A percentile compares a stretch with the other conserved stretches of the same genome.
Conservation (phyloP, 2,113 vertebrate genomes). For the Rattus rattus region DNA sequence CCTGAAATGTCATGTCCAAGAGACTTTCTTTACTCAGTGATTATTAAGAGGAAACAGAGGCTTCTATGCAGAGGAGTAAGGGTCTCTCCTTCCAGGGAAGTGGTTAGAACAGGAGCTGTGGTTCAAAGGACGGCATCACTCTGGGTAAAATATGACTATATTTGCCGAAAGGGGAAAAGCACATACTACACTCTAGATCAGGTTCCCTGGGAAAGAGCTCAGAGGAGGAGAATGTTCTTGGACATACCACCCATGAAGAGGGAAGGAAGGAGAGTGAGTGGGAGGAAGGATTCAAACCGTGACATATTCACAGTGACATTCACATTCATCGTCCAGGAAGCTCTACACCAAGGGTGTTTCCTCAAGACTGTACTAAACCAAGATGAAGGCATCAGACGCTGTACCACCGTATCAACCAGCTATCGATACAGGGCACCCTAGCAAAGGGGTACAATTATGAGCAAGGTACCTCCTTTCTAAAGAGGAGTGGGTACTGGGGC, state of each 20-base stretch:
- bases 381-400: not conserved
- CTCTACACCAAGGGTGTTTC: not conserved
- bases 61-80: not conserved
- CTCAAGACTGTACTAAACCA: not conserved
- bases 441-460: not conserved
- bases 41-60: not conserved
- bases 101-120: not conserved
- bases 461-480: not conserved
- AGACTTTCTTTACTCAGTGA: not conserved
- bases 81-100: not conserved
- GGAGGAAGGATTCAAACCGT: not conserved
- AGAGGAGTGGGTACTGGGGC: not conserved
- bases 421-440: not conserved
- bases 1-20: not conserved
- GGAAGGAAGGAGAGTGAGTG: not conserved
- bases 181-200: not conserved
- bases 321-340: not conserved
- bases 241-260: not conserved
- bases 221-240: not conserved
- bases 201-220: not conserved
- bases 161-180: not conserved
- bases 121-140: not conserved
- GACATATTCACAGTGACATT: not conserved
- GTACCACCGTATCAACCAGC: not conserved
- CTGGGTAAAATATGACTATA: not conserved